phyloP scores from a whole-genome alignment of 2,797 vertebrate species.

The Eidolon dupreanum region DNA sequence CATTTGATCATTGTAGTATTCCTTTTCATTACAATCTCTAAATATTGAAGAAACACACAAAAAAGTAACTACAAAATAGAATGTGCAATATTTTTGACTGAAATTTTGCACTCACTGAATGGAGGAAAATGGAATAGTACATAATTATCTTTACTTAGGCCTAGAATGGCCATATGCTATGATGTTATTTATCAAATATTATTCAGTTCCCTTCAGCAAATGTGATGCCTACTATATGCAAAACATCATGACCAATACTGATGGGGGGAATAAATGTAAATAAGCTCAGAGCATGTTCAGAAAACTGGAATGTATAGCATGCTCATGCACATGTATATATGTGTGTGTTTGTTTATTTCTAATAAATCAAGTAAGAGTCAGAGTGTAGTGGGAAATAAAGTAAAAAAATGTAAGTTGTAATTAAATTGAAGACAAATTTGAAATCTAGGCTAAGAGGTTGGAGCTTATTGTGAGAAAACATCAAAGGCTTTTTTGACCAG shows the following conservation, averaged over 20 bases:
- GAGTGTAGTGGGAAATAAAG: background rate
- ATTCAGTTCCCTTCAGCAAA: conserved; percentile 43
- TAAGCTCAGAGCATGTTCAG: background rate
- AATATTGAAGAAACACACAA: background rate
- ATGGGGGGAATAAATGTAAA: background rate
- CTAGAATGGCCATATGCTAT: background rate
- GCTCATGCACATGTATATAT: background rate
- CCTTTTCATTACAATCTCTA: conserved; percentile 23
- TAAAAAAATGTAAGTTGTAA: background rate
- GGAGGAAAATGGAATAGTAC: background rate
- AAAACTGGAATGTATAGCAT: background rate
- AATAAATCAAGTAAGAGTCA: background rate
- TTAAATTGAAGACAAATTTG: conserved; percentile 35
- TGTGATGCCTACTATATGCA: conserved; percentile 17
- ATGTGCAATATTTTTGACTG: background rate
- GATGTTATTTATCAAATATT: conserved; percentile 40
- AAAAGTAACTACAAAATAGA: conserved; percentile 19
- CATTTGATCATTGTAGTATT: background rate
- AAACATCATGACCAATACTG: background rate
- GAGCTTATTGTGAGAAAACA: background rate
- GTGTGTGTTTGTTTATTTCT: background rate
- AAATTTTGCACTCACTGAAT: background rate
- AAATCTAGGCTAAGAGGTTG: background rate
- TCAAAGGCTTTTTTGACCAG: background rate
- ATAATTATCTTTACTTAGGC: conserved; percentile 9